phyloP scores from a whole-genome alignment of 2,113 vertebrate species.

The Aplodontia rufa region DNA sequence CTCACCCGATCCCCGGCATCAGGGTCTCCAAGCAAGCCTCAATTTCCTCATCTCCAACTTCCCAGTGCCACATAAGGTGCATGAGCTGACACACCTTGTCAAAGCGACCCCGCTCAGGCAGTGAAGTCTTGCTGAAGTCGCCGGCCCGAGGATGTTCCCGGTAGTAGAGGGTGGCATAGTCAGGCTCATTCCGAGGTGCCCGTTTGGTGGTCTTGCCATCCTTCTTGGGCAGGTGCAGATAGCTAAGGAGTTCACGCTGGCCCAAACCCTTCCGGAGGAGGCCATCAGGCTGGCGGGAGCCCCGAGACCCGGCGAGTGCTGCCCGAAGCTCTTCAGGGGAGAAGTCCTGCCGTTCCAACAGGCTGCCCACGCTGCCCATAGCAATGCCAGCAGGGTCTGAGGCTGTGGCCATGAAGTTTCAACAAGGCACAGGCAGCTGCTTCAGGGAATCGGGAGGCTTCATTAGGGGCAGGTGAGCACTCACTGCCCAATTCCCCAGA shows the following conservation, averaged over 20 bases:
- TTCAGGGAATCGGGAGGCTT: conserved; percentile 81
- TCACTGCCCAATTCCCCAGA: neutral
- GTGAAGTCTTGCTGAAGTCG: conserved; percentile 94
- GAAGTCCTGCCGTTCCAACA: conserved; percentile 94
- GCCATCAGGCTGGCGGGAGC: conserved; percentile 90
- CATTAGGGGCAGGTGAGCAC: conserved; percentile 38
- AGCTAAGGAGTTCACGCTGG: conserved; percentile 95
- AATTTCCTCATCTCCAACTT: neutral
- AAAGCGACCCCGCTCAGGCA: conserved; percentile 93
- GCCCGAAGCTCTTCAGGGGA: conserved; percentile 87
- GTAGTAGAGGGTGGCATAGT: conserved; percentile 91
- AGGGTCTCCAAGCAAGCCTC: accelerated
- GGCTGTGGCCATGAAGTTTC: conserved; percentile 96
- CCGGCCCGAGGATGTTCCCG: conserved; percentile 91
- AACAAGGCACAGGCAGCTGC: conserved; percentile 81
- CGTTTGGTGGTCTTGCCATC: conserved; percentile 88
- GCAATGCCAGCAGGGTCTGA: conserved; percentile 88
- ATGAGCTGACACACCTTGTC: conserved; percentile 89
- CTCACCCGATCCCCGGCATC: accelerated
- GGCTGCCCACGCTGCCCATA: conserved; percentile 98
- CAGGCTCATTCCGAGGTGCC: conserved; percentile 86
- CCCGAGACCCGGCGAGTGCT: conserved; percentile 86
- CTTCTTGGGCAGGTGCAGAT: conserved; percentile 95
- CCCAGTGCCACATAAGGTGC: neutral
- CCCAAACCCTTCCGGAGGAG: conserved; percentile 92